Percentiles rank a stretch among this genome's conserved stretches.
Conservation (phyloP, 2,888 invertebrate species). For the Leuctra nigra region DNA sequence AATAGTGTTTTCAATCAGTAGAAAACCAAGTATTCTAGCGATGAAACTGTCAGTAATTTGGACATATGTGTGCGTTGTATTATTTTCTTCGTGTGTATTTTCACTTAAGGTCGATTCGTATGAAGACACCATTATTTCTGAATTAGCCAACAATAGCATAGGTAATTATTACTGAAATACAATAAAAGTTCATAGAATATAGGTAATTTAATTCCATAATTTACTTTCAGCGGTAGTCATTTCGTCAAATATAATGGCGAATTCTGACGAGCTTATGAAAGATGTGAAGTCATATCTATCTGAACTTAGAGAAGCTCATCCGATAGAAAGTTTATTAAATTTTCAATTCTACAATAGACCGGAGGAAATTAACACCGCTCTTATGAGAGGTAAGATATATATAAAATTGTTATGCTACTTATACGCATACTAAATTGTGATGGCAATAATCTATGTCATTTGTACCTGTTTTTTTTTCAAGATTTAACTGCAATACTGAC, state of each 20-base stretch:
- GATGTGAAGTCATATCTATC: not conserved
- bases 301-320: not conserved
- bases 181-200: not conserved
- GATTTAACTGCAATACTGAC: constrained; percentile 68
- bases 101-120: not conserved
- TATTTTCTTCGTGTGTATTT: not conserved
- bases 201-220: not conserved
- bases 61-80: no score
- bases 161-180: not conserved
- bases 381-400: not conserved
- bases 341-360: not conserved
- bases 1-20: no score
- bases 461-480: constrained; percentile 34
- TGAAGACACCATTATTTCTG: not conserved
- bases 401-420: not conserved
- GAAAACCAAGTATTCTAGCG: no score
- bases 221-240: not conserved
- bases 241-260: not conserved
- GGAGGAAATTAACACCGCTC: not conserved
- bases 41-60: no score
- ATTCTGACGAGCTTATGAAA: not conserved
- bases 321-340: not conserved
- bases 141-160: not conserved
- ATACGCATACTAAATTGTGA: not conserved
- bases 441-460: not conserved